Evolutionary conservation across 1,140 invertebrate species (phyloP), one percentile per base, ranked within the genome.

Genomic region (Notospermus geniculatus): DNA sequence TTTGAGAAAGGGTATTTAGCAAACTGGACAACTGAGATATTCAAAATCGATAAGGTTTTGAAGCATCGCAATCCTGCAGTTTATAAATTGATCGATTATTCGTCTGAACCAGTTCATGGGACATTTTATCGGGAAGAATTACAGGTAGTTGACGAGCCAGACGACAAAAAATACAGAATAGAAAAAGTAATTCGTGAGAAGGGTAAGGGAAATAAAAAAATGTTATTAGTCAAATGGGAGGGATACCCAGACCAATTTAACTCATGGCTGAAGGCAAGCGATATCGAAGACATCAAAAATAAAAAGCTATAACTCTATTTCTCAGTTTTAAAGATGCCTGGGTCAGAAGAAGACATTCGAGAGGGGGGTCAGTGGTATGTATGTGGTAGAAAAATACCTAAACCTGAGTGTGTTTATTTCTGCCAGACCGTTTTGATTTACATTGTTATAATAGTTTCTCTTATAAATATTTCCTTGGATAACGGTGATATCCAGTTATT

Each of bases 181-280:
- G 46, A 50, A 5, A 9, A 19, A 27, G n/a, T 50, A 50, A 7
- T 50, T 7, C 4, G n/a, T 4, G 25, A 19, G n/a, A 19, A 27
- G 46, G 46, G 46, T 5, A 50, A 50, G n/a, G 46, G 46, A 9
- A 27, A 23, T 7, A 5, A 27, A n/a, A 50, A 50, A 50, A 19
- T 23, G 25, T 5, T 23, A 19, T n/a, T 50, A 5, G 46, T 50
- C 4, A 50, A 50, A 27, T 50, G 46, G 46, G 4, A 7, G n/a
- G n/a, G n/a, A 5, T 50, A 50, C n/a, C 46, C 46, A 19, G 46
- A 50, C n/a, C 4, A 50, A 50, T 50, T 50, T 27, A 50, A 50
- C 25, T 7, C 46, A 23, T 50, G 46, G 46, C 9, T 50, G 46
- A 50, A 50, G 19, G n/a, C 5, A 23, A 5, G 5, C 9, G 46